Base-by-base conservation (phyloP, 2,797 vertebrate species). In the Enteromius unitaeniatus region DNA sequence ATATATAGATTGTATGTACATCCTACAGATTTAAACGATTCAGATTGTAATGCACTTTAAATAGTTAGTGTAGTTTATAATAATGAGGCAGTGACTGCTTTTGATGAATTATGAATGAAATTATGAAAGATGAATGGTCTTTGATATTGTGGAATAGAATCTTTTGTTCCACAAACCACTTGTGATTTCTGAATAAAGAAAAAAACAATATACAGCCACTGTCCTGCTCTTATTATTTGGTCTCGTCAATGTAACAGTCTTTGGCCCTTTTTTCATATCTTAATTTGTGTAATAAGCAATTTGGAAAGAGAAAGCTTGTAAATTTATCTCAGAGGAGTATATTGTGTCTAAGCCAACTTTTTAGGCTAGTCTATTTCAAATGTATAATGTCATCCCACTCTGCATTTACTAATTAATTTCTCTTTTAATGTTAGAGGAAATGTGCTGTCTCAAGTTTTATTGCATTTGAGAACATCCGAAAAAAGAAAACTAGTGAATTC, bases 211-310 rank as follows among this genome's bases (percentile, higher is more conserved):
- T 6, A 15, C 8, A 26, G 47, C 21, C 28, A 23, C 4, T 51
- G 13, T 37, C 26, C 40, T 68, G 15, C 47, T 55, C 1, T 7
- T 62, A 28, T 15, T 28, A 62, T 62, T 15, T 62, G 58, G 23
- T 62, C 58, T 62, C 2, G 15, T 26, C 9, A 68, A 17, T 40
- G 21, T 4, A n/a, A 14, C 6, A 15, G 3, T 49, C 3, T n/a
- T 64, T 53, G n/a, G 19, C 37, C 28, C 11, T 68, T 40, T n/a
- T 8, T 31, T 40, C 19, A 26, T 53, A 37, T 79, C 31, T 53
- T 79, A 2, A 53, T 79, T 79, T 79, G 58, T 47, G 37, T 77
- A n/a, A n/a, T n/a, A 67, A 5, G 11, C 19, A 15, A 17, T 60
- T 64, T 47, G 23, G 23, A 64, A 64, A n/a, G 26, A 51, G 62